phyloP scores from a whole-genome alignment of 2,888 invertebrate genomes.

The Suillia variegata region DNA sequence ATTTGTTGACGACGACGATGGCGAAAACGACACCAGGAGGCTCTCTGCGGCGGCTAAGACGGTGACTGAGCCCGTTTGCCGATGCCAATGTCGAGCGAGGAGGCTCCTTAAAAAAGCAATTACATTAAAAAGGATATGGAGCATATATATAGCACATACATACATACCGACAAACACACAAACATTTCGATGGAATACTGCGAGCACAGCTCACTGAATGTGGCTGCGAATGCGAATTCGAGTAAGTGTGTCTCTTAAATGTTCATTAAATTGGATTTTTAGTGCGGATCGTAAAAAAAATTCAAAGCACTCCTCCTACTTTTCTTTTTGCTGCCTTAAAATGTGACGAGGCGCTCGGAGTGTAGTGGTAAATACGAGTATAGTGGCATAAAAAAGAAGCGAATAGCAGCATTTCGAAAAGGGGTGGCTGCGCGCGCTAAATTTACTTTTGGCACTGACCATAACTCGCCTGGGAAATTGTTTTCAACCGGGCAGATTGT shows the following conservation, averaged over 20 bases:
- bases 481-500: slow-evolving; percentile 29
- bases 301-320: slow-evolving; percentile 48
- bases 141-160: slow-evolving; percentile 22
- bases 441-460: slow-evolving; percentile 11
- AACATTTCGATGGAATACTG: no score
- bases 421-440: slow-evolving; percentile 12
- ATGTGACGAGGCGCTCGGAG: no score
- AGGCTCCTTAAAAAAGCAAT: slow-evolving; percentile 54
- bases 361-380: no score
- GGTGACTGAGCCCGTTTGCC: no score
- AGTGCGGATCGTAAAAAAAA: slow-evolving; percentile 54
- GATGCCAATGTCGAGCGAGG: no score
- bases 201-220: no score
- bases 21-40: slow-evolving; percentile 20
- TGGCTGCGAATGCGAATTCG: slow-evolving; percentile 15
- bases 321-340: no score
- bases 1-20: slow-evolving; percentile 3
- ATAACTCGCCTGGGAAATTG: slow-evolving; percentile 7
- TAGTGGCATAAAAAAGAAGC: neutral
- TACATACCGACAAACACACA: slow-evolving; percentile 42
- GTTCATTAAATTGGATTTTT: slow-evolving; percentile 59
- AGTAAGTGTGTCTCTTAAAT: slow-evolving; percentile 53
- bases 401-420: neutral
- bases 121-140: slow-evolving; percentile 55
- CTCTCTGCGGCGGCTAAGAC: slow-evolving; percentile 13